These are phyloP conservation scores for Thaleichthys pacificus DNA, from an alignment of 2,797 vertebrate genomes.

Conservation along the genomic window DNA sequence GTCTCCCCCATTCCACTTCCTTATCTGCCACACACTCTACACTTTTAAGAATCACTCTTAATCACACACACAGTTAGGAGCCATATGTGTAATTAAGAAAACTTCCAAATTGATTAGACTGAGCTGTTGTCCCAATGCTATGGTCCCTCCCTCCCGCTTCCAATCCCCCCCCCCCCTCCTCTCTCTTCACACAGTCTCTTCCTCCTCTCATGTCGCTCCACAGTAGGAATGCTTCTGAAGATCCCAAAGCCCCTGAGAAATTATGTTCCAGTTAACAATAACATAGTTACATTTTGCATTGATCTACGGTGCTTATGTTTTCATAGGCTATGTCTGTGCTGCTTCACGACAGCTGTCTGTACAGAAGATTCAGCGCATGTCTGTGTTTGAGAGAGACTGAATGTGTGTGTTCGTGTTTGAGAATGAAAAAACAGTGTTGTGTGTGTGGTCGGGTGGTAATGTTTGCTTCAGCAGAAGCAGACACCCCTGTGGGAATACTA, in stretches of 20 bases:
- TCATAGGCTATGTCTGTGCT: slow-evolving; percentile 5
- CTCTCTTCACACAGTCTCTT: slow-evolving; percentile 17
- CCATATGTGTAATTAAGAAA: slow-evolving; percentile 53
- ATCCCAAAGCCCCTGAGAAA: slow-evolving; percentile 9
- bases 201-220: slow-evolving; percentile 1
- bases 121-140: slow-evolving; percentile 33
- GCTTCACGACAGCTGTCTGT: slow-evolving; percentile 7
- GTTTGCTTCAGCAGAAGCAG: slow-evolving; percentile 39
- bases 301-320: slow-evolving; percentile 17
- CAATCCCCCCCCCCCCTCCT: slow-evolving; percentile 25
- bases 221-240: slow-evolving; percentile 4
- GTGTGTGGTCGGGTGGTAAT: slow-evolving; percentile 31
- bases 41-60: slow-evolving; percentile 15
- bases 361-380: background rate
- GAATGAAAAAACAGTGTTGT: background rate
- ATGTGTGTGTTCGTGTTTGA: background rate
- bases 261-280: slow-evolving; percentile 29
- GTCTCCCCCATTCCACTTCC: slow-evolving; percentile 28
- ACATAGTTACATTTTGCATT: slow-evolving; percentile 22
- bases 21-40: slow-evolving; percentile 40
- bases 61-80: slow-evolving; percentile 26
- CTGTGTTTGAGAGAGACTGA: background rate
- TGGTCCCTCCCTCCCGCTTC: slow-evolving; percentile 6
- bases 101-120: slow-evolving; percentile 51
- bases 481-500: slow-evolving; percentile 59